A percentile compares a stretch with the other conserved stretches of the same genome.
These are phyloP conservation scores for Drosophila ogumai DNA, from an alignment of 1,140 invertebrate genomes.

Conservation along the genomic window DNA sequence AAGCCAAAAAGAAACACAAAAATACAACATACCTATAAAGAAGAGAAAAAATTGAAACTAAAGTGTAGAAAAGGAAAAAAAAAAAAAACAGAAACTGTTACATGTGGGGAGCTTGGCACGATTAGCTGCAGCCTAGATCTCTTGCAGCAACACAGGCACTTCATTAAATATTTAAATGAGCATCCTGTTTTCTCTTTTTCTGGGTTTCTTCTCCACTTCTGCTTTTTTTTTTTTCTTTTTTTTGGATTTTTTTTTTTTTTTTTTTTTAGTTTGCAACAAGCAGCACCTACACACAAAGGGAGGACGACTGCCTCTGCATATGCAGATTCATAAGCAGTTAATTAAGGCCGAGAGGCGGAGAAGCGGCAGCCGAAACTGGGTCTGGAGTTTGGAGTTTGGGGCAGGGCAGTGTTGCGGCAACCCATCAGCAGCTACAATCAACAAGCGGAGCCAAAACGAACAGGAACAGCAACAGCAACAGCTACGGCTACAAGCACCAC, in stretches of 20 bases:
- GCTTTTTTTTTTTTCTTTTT: neutral
- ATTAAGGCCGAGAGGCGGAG: slow-evolving; percentile 65
- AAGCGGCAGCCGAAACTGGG: slow-evolving; percentile 45
- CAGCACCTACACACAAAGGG: slow-evolving; percentile 66
- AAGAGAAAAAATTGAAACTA: slow-evolving; percentile 43
- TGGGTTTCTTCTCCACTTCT: slow-evolving; percentile 33
- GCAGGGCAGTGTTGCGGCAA: slow-evolving; percentile 43
- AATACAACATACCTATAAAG: slow-evolving; percentile 8
- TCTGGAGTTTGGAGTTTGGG: slow-evolving; percentile 43
- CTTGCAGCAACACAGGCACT: slow-evolving; percentile 75
- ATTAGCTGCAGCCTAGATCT: slow-evolving; percentile 68
- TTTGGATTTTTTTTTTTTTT: slow-evolving; percentile 21
- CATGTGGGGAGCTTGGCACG: slow-evolving; percentile 64
- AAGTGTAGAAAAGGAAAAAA: slow-evolving; percentile 37
- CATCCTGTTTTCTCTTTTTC: slow-evolving; percentile 73
- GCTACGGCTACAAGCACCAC: slow-evolving; percentile 18
- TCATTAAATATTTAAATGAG: slow-evolving; percentile 84
- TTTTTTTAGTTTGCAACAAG: slow-evolving; percentile 49
- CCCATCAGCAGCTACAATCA: slow-evolving; percentile 66
- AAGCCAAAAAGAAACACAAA: slow-evolving; percentile 19
- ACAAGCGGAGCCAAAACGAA: slow-evolving; percentile 32
- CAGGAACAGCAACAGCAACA: slow-evolving; percentile 8
- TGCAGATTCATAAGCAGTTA: slow-evolving; percentile 82
- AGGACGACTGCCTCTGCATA: slow-evolving; percentile 61
- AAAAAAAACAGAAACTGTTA: slow-evolving; percentile 61